Conservation (phyloP, 2,113 vertebrate genomes). For the Corvus moneduloides region DNA sequence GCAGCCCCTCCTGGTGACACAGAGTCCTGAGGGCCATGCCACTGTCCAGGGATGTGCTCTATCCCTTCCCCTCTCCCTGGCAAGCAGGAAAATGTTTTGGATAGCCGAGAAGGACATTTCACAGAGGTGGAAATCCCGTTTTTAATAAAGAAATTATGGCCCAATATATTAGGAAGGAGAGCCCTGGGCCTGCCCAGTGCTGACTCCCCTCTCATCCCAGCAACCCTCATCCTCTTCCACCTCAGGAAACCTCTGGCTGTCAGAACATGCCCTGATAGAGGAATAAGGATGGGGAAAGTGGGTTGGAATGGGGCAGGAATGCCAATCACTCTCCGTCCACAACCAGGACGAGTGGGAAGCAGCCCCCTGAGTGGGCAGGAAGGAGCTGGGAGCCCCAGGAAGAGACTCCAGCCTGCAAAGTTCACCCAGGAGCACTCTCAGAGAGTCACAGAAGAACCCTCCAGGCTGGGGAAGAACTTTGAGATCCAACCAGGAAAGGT, state of each 20-base stretch:
- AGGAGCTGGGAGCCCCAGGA: not conserved
- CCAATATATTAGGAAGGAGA: not conserved
- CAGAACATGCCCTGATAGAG: not conserved
- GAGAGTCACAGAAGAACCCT: not conserved
- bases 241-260: not conserved
- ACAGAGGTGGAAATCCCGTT: not conserved
- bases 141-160: not conserved
- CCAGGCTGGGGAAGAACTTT: not conserved
- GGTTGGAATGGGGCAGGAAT: not conserved
- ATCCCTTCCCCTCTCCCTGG: not conserved
- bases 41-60: not conserved
- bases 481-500: not conserved
- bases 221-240: not conserved
- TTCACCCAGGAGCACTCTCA: not conserved
- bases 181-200: not conserved
- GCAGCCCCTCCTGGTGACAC: not conserved
- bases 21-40: not conserved
- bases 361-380: rapidly evolving
- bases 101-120: not conserved
- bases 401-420: not conserved
- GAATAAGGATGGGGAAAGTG: not conserved
- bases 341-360: not conserved
- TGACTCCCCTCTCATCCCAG: not conserved
- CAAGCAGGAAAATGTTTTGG: not conserved
- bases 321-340: not conserved